These are phyloP conservation scores for Hippocampus abdominalis DNA, from an alignment of 2,113 vertebrate genomes.

Conservation along the genomic window DNA sequence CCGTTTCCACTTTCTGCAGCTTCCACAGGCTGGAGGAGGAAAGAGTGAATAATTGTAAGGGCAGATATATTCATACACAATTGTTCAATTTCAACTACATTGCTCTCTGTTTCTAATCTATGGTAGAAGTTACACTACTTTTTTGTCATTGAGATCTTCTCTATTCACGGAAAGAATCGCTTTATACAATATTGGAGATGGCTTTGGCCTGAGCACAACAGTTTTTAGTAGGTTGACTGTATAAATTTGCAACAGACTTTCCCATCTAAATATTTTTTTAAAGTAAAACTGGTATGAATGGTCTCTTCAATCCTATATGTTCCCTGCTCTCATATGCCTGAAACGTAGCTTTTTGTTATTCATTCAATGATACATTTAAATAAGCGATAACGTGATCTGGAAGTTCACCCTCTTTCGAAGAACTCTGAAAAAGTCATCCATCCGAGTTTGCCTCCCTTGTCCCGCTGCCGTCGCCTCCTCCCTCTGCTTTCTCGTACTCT, in stretches of 20 bases:
- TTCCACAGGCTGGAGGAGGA: conserved; percentile 34
- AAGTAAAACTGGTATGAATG: too few relatives aligned
- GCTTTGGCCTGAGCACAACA: too few relatives aligned
- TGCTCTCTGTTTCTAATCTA: not conserved
- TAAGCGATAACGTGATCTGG: not conserved
- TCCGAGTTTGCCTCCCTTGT: conserved; percentile 50
- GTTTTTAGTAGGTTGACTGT: too few relatives aligned
- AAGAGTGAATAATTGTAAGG: conserved; percentile 9
- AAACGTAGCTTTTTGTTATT: not conserved
- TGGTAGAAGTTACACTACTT: not conserved
- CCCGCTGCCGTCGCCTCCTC: conserved; percentile 44
- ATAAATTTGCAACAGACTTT: too few relatives aligned
- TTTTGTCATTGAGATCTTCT: too few relatives aligned
- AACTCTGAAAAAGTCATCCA: conserved; percentile 66
- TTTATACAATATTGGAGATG: too few relatives aligned
- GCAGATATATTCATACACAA: not conserved
- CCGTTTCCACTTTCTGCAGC: conserved; percentile 19
- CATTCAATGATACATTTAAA: not conserved
- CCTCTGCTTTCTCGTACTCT: conserved; percentile 46
- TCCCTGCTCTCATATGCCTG: too few relatives aligned
- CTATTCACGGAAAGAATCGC: too few relatives aligned
- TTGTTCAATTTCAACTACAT: not conserved
- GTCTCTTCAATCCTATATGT: too few relatives aligned
- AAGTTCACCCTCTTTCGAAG: conserved; percentile 67
- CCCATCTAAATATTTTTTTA: too few relatives aligned